phyloP scores from a whole-genome alignment of 2,797 vertebrate genomes.

The Acipenser ruthenus region DNA sequence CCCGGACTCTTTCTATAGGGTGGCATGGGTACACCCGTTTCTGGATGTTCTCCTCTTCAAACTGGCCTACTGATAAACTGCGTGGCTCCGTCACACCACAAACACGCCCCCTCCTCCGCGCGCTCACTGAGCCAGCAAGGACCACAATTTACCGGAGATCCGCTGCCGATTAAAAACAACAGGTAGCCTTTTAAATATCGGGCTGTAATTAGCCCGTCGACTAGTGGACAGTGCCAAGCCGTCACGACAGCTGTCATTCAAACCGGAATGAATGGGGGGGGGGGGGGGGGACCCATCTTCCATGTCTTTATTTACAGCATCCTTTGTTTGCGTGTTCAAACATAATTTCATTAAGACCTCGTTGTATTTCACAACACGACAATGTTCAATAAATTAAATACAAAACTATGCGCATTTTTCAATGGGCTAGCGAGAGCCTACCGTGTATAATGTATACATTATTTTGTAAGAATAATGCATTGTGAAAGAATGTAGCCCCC shows the following conservation, averaged over 20 bases:
- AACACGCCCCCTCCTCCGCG: constrained; percentile 34
- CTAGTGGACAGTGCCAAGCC: constrained; percentile 41
- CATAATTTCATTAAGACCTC: background rate
- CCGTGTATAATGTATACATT: too few species aligned
- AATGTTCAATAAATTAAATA: background rate
- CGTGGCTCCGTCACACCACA: constrained; percentile 51
- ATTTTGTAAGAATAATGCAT: too few species aligned
- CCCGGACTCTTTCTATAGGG: constrained; percentile 11
- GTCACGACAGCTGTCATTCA: constrained; percentile 19
- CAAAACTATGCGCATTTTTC: constrained; percentile 13
- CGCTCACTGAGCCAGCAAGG: constrained; percentile 10
- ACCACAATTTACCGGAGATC: background rate
- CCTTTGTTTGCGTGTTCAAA: background rate
- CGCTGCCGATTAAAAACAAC: constrained; percentile 6
- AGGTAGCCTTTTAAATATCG: constrained; percentile 20
- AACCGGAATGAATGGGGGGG: background rate
- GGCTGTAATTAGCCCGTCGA: constrained; percentile 32
- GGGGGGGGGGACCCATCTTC: background rate
- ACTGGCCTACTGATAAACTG: constrained; percentile 56
- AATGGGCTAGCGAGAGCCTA: constrained; percentile 1
- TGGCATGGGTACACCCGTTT: too few species aligned
- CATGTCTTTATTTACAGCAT: background rate
- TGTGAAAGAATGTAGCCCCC: too few species aligned
- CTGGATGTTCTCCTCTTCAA: constrained; percentile 24
- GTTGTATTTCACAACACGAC: background rate